These are phyloP conservation scores for Zalophus californianus DNA, from an alignment of 2,797 vertebrate genomes.

Conservation along the genomic window DNA sequence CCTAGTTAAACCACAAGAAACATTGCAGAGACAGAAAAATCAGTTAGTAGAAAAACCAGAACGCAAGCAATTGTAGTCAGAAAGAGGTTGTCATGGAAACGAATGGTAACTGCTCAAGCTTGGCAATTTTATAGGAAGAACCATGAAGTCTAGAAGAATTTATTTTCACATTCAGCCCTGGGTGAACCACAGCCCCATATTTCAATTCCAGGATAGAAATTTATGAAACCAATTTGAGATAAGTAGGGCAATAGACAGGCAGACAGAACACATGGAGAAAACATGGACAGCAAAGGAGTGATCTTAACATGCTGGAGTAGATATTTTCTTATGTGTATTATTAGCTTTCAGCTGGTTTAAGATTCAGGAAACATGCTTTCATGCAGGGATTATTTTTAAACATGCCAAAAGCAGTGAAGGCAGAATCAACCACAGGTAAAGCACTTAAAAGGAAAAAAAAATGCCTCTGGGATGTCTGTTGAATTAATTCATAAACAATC, in stretches of 20 bases:
- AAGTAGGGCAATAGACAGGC: slow-evolving; percentile 70
- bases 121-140: slow-evolving; percentile 83
- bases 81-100: slow-evolving; percentile 87
- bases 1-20: slow-evolving; percentile 93
- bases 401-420: slow-evolving; percentile 33
- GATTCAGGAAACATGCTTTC: slow-evolving; percentile 73
- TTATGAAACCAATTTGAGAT: slow-evolving; percentile 77
- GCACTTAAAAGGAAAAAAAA: slow-evolving; percentile 21
- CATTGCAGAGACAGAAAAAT: slow-evolving; percentile 92
- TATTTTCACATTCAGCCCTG: slow-evolving; percentile 79
- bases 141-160: slow-evolving; percentile 75
- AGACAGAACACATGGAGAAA: slow-evolving; percentile 77
- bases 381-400: slow-evolving; percentile 19
- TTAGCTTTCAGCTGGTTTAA: slow-evolving; percentile 46
- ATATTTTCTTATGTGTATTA: background rate
- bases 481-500: slow-evolving; percentile 63
- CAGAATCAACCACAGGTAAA: slow-evolving; percentile 38
- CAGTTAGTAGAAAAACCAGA: slow-evolving; percentile 89
- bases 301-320: slow-evolving; percentile 39
- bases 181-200: slow-evolving; percentile 67
- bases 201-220: slow-evolving; percentile 76
- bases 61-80: slow-evolving; percentile 86
- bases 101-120: slow-evolving; percentile 80
- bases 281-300: slow-evolving; percentile 40
- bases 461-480: slow-evolving; percentile 28